Conservation (phyloP, 2,113 vertebrate species). For the Mobula birostris region DNA sequence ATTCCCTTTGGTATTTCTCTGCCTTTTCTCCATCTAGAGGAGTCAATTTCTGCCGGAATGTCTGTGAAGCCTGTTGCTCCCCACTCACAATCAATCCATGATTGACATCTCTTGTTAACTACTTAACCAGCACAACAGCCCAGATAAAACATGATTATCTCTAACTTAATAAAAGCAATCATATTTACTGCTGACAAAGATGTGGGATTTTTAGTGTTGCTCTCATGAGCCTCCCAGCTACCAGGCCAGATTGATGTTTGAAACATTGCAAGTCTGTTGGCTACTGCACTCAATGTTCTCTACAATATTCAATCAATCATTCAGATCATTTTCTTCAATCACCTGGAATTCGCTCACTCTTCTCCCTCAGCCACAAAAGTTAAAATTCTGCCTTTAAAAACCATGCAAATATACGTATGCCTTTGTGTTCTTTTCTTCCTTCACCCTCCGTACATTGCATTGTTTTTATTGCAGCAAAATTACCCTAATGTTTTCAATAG, state of each 20-base stretch:
- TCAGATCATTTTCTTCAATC: neutral
- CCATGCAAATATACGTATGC: neutral
- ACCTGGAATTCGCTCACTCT: no score
- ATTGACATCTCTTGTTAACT: no score
- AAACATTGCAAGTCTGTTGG: neutral
- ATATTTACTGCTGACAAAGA: neutral
- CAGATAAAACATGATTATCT: neutral
- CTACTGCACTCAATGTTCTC: neutral
- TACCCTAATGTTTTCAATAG: neutral
- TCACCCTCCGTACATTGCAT: no score
- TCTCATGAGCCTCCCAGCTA: neutral
- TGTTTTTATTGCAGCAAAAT: neutral
- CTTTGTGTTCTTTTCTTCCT: neutral
- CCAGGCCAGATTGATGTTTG: neutral
- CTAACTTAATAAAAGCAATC: neutral
- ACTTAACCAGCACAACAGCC: neutral
- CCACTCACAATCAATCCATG: neutral
- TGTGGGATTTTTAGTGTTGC: neutral
- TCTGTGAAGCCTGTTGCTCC: neutral
- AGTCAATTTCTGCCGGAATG: neutral
- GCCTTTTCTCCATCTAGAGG: neutral
- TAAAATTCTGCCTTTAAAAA: neutral
- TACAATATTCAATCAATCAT: neutral
- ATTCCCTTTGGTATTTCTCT: neutral
- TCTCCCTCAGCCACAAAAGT: neutral